These are phyloP conservation scores for Ibidorhyncha struthersii DNA, from an alignment of 2,113 vertebrate genomes.

Conservation along the genomic window DNA sequence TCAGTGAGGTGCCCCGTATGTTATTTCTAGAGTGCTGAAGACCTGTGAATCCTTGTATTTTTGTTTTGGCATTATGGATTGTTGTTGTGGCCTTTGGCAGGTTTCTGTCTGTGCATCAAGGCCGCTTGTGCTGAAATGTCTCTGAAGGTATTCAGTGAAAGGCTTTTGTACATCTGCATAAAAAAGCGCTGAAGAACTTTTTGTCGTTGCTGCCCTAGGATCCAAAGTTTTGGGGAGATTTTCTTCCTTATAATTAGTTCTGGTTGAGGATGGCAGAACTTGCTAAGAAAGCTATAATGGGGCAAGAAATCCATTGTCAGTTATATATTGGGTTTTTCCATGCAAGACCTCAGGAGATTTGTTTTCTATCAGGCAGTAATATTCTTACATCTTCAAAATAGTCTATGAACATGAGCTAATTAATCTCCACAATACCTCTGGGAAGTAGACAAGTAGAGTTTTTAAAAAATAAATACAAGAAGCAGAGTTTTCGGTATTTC, in stretches of 20 bases:
- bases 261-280: background rate
- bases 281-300: background rate
- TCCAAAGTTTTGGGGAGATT: background rate
- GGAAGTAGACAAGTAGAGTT: background rate
- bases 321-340: background rate
- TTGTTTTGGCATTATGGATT: background rate
- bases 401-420: background rate
- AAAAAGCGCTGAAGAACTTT: background rate
- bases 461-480: background rate
- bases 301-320: background rate
- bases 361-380: background rate
- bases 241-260: background rate
- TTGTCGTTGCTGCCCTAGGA: background rate
- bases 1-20: background rate
- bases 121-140: background rate
- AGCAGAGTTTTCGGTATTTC: background rate
- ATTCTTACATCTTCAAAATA: background rate
- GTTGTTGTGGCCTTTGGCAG: background rate
- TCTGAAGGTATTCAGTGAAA: background rate
- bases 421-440: background rate
- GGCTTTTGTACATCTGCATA: rapidly evolving
- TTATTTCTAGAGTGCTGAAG: background rate
- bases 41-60: background rate
- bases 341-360: background rate
- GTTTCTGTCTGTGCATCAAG: background rate